Percentiles rank a stretch among this genome's conserved stretches.
Conservation (phyloP, 2,888 invertebrate species). For the Leptopilina drosophilae region DNA sequence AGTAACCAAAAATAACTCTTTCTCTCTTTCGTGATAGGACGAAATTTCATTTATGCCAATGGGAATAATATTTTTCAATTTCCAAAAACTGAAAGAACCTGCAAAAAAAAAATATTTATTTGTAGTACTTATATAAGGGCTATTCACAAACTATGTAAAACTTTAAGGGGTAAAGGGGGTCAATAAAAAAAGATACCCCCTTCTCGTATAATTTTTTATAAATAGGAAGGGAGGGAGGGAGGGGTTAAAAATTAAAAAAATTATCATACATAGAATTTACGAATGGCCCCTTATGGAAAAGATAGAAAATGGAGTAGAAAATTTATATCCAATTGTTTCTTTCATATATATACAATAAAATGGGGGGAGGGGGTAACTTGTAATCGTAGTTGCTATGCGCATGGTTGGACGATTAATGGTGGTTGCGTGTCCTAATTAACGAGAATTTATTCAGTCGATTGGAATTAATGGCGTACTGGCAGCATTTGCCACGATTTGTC, state of each 20-base stretch:
- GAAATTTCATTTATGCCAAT: not conserved
- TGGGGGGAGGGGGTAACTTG: not conserved
- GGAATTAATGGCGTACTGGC: slow-evolving; percentile 36
- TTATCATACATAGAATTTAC: too few relatives aligned
- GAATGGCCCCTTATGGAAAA: not conserved
- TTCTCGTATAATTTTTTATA: too few relatives aligned
- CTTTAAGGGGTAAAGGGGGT: too few relatives aligned
- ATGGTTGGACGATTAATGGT: slow-evolving; percentile 29
- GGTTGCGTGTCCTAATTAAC: slow-evolving; percentile 35
- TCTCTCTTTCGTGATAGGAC: not conserved
- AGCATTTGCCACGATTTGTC: slow-evolving; percentile 36
- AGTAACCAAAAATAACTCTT: not conserved
- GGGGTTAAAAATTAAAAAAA: too few relatives aligned
- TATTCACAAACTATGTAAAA: too few relatives aligned
- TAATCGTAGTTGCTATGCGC: slow-evolving; percentile 4
- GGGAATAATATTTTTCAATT: not conserved
- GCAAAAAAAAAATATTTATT: not conserved
- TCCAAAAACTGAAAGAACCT: not conserved
- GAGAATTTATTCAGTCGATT: slow-evolving; percentile 38
- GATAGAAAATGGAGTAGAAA: not conserved
- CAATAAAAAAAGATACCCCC: too few relatives aligned
- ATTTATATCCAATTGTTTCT: not conserved
- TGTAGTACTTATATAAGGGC: not conserved
- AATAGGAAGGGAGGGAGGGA: too few relatives aligned
- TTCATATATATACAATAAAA: too few relatives aligned